Base-by-base conservation (phyloP, 2,888 invertebrate genomes). In the Clistopyga incitator region DNA sequence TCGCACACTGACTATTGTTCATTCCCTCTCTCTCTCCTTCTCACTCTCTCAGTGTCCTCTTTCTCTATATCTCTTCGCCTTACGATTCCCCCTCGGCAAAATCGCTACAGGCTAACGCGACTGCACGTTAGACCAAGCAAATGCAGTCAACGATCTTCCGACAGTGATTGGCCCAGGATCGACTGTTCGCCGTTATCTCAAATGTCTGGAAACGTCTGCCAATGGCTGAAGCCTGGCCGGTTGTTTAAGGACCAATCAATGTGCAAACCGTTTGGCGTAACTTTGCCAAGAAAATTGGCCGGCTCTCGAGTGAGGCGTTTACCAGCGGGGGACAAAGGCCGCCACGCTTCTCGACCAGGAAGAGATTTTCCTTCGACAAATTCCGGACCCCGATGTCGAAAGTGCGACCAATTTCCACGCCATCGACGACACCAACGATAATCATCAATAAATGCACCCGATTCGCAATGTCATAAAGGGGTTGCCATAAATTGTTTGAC, bases 251-350 rank as follows among this genome's bases (percentile, higher is more conserved):
- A 50, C n/a, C 50, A 50, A 50, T 50, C 18, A 50, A 18, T 18
- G 50, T 18, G 18, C n/a, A 50, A 18, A 18, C n/a, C 18, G 6
- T 50, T 50, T 50, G 8, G 18, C 50, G 18, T 50, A 50, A 50
- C n/a, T 50, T 50, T 50, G 50, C 50, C n/a, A 50, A 18, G n/a
- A 6, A n/a, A 8, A 50, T 50, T 50, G 50, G 18, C 50, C 6
- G 50, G 8, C 18, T 50, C 25, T 56, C 29, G 61, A 13, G 11
- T 77, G 18, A 13, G 29, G 25, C 54, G 52, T 13, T 72, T 20
- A 25, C 10, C 50, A 38, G n/a, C n/a, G 11, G 20, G 38, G 74
- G 81, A 84, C 81, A 86, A 86, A 84, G 85, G 79, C 68, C 81
- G 50, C 18, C 18, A 29, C 50, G 61, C 38, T 82, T 29, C 42